A percentile compares a stretch with the other conserved stretches of the same genome.
These are phyloP conservation scores for Sarcophaga peregrina DNA, from an alignment of 1,140 invertebrate species.

Conservation along the genomic window DNA sequence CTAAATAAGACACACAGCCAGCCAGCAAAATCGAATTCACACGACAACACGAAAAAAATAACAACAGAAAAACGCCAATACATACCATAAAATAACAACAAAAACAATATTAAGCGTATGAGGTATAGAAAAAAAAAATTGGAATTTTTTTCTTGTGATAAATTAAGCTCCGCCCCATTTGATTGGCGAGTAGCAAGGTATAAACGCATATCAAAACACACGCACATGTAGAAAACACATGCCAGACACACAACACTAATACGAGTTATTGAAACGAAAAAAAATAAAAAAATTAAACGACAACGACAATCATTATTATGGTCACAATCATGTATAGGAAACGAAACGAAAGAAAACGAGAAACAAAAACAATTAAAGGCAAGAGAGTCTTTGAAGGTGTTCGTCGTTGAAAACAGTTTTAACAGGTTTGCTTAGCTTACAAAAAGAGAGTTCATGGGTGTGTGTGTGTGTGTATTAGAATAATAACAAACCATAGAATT, in stretches of 20 bases:
- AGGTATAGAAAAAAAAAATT: neutral
- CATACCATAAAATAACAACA: neutral
- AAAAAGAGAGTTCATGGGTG: too few species aligned
- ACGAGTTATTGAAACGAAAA: neutral
- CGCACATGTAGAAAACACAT: neutral
- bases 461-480: too few species aligned
- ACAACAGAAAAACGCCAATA: conserved; percentile 19
- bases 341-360: neutral
- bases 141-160: conserved; percentile 26
- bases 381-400: conserved; percentile 1
- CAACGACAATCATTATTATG: neutral
- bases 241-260: neutral
- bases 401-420: neutral
- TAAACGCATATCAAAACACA: conserved; percentile 46
- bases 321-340: conserved; percentile 21
- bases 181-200: conserved; percentile 58
- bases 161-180: conserved; percentile 66
- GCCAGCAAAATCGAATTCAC: conserved; percentile 21
- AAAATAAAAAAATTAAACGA: neutral
- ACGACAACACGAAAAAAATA: neutral
- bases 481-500: too few species aligned
- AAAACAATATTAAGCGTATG: neutral
- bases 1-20: neutral
- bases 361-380: neutral
- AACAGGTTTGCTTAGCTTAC: too few species aligned